Conservation (phyloP, 2,888 invertebrate genomes). For the Drosophila infuscata region DNA sequence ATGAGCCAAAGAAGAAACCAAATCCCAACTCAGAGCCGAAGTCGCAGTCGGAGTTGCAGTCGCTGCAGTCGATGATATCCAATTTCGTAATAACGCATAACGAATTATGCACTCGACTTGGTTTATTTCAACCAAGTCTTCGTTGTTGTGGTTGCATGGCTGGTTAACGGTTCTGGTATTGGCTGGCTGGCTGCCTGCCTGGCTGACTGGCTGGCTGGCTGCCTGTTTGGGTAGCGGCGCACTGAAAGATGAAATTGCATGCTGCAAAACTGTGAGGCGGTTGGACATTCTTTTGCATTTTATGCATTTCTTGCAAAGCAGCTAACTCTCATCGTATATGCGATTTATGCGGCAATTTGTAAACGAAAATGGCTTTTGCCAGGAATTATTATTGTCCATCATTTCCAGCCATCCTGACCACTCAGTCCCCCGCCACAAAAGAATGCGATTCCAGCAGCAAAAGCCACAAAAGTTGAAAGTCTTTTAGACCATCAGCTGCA, state of each 20-base stretch:
- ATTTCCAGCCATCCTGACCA: slow-evolving; percentile 49
- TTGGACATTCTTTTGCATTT: slow-evolving; percentile 54
- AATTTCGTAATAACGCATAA: slow-evolving; percentile 81
- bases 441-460: slow-evolving; percentile 38
- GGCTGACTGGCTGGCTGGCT: slow-evolving; percentile 57
- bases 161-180: slow-evolving; percentile 74
- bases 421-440: slow-evolving; percentile 18
- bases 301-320: slow-evolving; percentile 59
- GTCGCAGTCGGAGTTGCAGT: slow-evolving; percentile 20
- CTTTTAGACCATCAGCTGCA: slow-evolving; percentile 67
- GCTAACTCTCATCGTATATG: slow-evolving; percentile 78
- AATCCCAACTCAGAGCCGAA: slow-evolving; percentile 22
- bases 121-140: slow-evolving; percentile 66
- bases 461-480: slow-evolving; percentile 51
- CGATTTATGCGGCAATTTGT: slow-evolving; percentile 81
- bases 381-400: slow-evolving; percentile 80
- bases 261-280: slow-evolving; percentile 36
- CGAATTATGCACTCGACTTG: slow-evolving; percentile 80
- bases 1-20: slow-evolving; percentile 35
- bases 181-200: slow-evolving; percentile 58
- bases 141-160: slow-evolving; percentile 35
- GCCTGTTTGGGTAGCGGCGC: slow-evolving; percentile 54
- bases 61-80: slow-evolving; percentile 69
- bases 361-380: slow-evolving; percentile 81
- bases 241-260: slow-evolving; percentile 54